These are phyloP conservation scores for Periophthalmus magnuspinnatus DNA, from an alignment of 2,797 vertebrate species.

Conservation along the genomic window DNA sequence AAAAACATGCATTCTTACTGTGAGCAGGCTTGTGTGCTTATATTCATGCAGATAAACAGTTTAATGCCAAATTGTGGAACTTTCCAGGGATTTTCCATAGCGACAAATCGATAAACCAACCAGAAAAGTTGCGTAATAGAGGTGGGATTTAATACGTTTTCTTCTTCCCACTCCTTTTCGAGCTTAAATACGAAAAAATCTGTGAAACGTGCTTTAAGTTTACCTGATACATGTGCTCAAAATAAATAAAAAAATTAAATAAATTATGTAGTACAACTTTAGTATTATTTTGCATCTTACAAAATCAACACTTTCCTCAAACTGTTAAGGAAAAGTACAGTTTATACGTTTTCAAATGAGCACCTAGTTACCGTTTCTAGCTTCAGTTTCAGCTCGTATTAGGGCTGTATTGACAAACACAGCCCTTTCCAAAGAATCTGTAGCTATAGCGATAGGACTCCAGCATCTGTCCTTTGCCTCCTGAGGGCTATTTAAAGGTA, in stretches of 20 bases:
- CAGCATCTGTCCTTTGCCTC: slow-evolving; percentile 79
- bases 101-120: background rate
- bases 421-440: slow-evolving; percentile 76
- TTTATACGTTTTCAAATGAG: background rate
- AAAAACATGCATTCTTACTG: no score
- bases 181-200: no score
- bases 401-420: background rate
- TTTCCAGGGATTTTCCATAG: background rate
- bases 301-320: background rate
- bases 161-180: no score
- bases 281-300: background rate
- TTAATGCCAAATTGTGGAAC: background rate
- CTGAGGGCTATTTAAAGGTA: slow-evolving; percentile 86
- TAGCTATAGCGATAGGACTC: slow-evolving; percentile 75
- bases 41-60: no score
- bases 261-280: background rate
- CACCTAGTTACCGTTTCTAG: background rate
- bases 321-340: background rate
- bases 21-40: no score
- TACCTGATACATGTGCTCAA: no score
- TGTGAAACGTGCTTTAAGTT: no score
- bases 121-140: no score
- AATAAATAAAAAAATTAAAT: no score
- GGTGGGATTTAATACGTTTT: no score
- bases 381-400: background rate